A percentile compares a stretch with the other conserved stretches of the same genome.
Conservation (phyloP, 2,888 invertebrate species). For the Tineola bisselliella region DNA sequence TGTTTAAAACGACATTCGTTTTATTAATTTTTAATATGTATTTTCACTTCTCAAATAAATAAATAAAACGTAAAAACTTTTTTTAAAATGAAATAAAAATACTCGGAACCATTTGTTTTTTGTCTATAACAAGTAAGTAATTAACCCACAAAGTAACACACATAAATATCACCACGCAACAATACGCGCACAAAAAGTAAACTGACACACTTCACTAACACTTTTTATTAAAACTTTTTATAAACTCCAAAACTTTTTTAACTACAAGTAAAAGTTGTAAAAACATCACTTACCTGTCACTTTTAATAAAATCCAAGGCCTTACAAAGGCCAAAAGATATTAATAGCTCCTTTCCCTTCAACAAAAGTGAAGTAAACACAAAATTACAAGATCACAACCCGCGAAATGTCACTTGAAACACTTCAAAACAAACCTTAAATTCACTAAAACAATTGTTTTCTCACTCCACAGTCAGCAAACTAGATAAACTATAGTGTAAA, state of each 20-base stretch:
- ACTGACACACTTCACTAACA: slow-evolving; percentile 1
- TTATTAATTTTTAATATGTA: too few relatives aligned
- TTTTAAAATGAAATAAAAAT: too few relatives aligned
- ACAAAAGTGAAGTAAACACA: slow-evolving; percentile 56
- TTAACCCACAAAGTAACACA: neutral
- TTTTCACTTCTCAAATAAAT: too few relatives aligned
- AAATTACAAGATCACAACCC: slow-evolving; percentile 52
- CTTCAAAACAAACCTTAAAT: slow-evolving; percentile 60
- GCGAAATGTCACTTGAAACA: slow-evolving; percentile 52
- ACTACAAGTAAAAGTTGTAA: slow-evolving; percentile 44
- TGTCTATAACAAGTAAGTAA: too few relatives aligned
- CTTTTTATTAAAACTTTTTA: slow-evolving; percentile 54
- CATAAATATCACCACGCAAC: neutral
- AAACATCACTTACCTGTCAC: slow-evolving; percentile 35
- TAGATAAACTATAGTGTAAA: slow-evolving; percentile 24
- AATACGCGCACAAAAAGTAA: slow-evolving; percentile 2
- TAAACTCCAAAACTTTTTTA: slow-evolving; percentile 18
- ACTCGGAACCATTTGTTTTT: too few relatives aligned
- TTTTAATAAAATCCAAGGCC: slow-evolving; percentile 31
- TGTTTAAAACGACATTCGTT: too few relatives aligned
- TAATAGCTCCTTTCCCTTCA: slow-evolving; percentile 42
- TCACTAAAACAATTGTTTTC: slow-evolving; percentile 41
- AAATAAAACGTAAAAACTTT: too few relatives aligned
- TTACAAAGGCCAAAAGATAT: slow-evolving; percentile 41
- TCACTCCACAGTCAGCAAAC: slow-evolving; percentile 31